Percentiles rank a stretch among this genome's conserved stretches.
Evolutionary conservation across 2,888 invertebrate genomes (phyloP).

Genomic region (Hirtodrosophila duncani): DNA sequence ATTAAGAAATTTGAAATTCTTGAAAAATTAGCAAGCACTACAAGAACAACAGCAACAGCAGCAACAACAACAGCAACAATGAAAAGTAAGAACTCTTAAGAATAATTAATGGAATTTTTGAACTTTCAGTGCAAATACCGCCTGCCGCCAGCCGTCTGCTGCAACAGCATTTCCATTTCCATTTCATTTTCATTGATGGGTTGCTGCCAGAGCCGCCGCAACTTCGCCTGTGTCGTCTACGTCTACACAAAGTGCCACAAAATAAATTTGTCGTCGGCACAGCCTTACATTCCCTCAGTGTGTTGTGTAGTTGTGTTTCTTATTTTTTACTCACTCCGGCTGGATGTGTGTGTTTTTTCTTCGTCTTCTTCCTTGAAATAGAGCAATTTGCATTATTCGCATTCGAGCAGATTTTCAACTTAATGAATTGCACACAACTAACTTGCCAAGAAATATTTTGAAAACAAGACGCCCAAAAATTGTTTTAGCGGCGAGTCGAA

Average conservation of each 20-base stretch:
- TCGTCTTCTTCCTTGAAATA: conserved; percentile 43
- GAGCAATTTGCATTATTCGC: conserved; percentile 68
- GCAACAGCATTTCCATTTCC: conserved; percentile 42
- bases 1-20: conserved; percentile 61
- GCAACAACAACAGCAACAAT: neutral
- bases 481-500: too few relatives aligned
- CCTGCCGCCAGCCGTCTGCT: conserved; percentile 18
- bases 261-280: conserved; percentile 64
- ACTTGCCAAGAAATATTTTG: conserved; percentile 54
- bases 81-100: conserved; percentile 18
- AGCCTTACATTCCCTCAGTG: neutral
- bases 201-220: conserved; percentile 2
- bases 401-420: conserved; percentile 58
- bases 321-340: neutral
- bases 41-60: neutral
- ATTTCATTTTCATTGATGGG: conserved; percentile 64
- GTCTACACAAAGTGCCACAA: conserved; percentile 43
- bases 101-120: conserved; percentile 66
- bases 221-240: conserved; percentile 4
- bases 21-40: conserved; percentile 48
- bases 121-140: conserved; percentile 57
- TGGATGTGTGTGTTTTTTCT: neutral
- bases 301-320: neutral
- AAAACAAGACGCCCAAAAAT: conserved; percentile 9
- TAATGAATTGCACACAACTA: conserved; percentile 65